Conservation (phyloP, 1,140 invertebrate genomes). For the Melanaphis sacchari region DNA sequence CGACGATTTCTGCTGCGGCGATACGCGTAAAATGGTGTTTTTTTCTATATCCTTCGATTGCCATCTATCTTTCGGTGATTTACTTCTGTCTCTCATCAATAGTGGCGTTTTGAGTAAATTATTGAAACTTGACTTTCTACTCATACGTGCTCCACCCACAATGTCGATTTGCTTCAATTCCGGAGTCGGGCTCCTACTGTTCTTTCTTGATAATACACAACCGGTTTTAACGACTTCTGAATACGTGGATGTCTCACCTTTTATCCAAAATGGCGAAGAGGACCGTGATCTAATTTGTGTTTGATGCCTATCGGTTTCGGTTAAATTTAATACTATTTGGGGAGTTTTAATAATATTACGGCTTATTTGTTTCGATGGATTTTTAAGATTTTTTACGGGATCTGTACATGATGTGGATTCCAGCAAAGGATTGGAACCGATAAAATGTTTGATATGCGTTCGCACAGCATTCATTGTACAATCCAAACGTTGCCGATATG, state of each 20-base stretch:
- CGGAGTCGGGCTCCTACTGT: slow-evolving; percentile 57
- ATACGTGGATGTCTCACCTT: slow-evolving; percentile 74
- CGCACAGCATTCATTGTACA: slow-evolving; percentile 43
- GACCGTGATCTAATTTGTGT: slow-evolving; percentile 65
- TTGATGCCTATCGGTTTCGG: not conserved
- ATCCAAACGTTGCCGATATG: slow-evolving; percentile 46
- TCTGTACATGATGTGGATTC: slow-evolving; percentile 47
- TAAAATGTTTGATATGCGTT: slow-evolving; percentile 50
- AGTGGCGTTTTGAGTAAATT: not conserved
- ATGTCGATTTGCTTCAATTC: not conserved
- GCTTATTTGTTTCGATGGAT: not conserved
- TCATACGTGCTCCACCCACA: not conserved
- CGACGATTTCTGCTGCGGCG: not conserved
- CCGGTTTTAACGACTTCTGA: slow-evolving; percentile 77
- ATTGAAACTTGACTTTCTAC: not conserved
- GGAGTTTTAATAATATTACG: slow-evolving; percentile 1
- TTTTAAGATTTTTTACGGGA: slow-evolving; percentile 44
- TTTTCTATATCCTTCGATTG: not conserved
- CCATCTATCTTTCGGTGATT: not conserved
- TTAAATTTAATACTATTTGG: not conserved
- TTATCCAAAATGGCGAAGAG: slow-evolving; percentile 75
- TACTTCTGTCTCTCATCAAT: not conserved
- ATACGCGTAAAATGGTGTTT: not conserved
- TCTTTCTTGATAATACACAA: slow-evolving; percentile 60
- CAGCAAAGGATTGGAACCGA: slow-evolving; percentile 46